Evolutionary conservation across 2,113 vertebrate genomes (phyloP).

Genomic region (Boleophthalmus pectinirostris): DNA sequence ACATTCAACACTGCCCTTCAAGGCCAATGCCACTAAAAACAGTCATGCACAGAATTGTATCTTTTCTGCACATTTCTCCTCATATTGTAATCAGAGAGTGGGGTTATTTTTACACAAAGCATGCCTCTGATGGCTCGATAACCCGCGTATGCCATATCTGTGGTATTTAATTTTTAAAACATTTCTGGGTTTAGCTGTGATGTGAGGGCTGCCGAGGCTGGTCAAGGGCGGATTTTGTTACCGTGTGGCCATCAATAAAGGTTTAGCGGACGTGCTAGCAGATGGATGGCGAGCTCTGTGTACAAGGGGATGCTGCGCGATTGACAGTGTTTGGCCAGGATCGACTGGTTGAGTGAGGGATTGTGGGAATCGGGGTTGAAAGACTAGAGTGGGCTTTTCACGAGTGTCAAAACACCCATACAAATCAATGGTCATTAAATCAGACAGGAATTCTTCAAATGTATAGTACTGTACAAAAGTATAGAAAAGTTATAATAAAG

Average conservation of each 20-base stretch:
- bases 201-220: neutral
- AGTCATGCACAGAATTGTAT: conserved; percentile 21
- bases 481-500: neutral
- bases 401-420: conserved; percentile 1
- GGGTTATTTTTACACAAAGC: conserved; percentile 28
- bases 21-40: conserved; percentile 14
- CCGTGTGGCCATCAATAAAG: conserved; percentile 21
- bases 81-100: conserved; percentile 23
- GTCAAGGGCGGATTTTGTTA: conserved; percentile 28
- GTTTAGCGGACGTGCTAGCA: conserved; percentile 16
- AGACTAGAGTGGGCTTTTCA: neutral
- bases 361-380: conserved; percentile 14
- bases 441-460: neutral
- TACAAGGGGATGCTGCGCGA: neutral
- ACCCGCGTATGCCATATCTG: conserved; percentile 9
- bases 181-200: conserved; percentile 5
- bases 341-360: conserved; percentile 9
- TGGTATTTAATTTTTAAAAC: conserved; percentile 14
- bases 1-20: conserved; percentile 41
- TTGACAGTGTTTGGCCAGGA: conserved; percentile 16
- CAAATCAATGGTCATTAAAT: neutral
- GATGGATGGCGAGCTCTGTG: conserved; percentile 32
- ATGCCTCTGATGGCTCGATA: conserved; percentile 6
- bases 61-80: conserved; percentile 33
- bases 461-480: neutral